Evolutionary conservation across 92 coral and sea anemone species (phyloP).

Genomic region (Actinostola sp.): DNA sequence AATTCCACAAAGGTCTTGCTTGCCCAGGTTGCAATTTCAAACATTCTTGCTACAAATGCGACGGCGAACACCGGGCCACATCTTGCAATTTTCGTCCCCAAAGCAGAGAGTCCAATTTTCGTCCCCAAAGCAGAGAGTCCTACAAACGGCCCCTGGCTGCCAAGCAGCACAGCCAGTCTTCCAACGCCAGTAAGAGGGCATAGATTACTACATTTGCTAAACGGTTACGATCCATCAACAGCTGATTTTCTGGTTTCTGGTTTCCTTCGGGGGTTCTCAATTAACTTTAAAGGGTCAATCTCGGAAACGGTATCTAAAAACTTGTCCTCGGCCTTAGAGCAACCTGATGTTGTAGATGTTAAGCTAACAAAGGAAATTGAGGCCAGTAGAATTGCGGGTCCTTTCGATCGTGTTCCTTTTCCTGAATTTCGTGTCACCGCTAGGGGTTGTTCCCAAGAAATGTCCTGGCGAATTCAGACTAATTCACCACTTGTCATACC

Average conservation of each 20-base stretch:
- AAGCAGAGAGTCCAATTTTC: slow-evolving; percentile 24
- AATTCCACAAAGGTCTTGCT: slow-evolving; percentile 16
- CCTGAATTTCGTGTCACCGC: slow-evolving; percentile 33
- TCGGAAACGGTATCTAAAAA: slow-evolving; percentile 19
- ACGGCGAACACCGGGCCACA: slow-evolving; percentile 18
- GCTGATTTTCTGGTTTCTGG: slow-evolving; percentile 24
- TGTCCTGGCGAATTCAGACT: slow-evolving; percentile 48
- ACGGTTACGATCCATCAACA: slow-evolving; percentile 16
- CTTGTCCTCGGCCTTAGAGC: slow-evolving; percentile 48
- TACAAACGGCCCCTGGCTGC: slow-evolving; percentile 10
- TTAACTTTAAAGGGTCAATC: slow-evolving; percentile 39
- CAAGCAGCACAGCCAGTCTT: background rate
- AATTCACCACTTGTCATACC: slow-evolving; percentile 59
- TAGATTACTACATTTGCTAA: slow-evolving; percentile 27
- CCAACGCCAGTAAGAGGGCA: slow-evolving; percentile 52
- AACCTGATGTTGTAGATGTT: slow-evolving; percentile 45
- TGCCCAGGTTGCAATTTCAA: slow-evolving; percentile 47
- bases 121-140: slow-evolving; percentile 21
- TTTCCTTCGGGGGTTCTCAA: slow-evolving; percentile 41
- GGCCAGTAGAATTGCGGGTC: slow-evolving; percentile 43
- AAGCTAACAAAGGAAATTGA: slow-evolving; percentile 49
- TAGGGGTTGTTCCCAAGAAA: slow-evolving; percentile 66
- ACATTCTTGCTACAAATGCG: slow-evolving; percentile 55
- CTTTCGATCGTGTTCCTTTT: slow-evolving; percentile 52
- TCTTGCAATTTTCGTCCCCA: slow-evolving; percentile 33